Evolutionary conservation across 1,140 invertebrate species (phyloP), one percentile per base, ranked within the genome.

Genomic region (Homalodisca vitripennis): DNA sequence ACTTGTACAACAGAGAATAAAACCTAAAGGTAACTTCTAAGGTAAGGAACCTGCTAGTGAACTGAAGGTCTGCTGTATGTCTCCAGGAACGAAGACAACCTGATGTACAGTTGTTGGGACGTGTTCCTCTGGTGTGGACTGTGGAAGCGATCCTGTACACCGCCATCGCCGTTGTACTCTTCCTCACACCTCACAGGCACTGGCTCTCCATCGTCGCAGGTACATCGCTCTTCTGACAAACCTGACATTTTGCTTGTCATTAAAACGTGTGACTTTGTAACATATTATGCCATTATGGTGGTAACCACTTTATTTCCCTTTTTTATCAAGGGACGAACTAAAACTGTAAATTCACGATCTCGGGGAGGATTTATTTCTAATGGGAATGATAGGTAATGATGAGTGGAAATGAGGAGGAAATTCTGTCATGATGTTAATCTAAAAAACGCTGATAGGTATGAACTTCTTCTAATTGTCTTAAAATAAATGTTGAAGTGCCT

Each of bases 111-210:
- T 3, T 82, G 80, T 64, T 84, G 83, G 83, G 79, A 79, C 34
- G 73, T 73, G 17, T 78, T 83, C 26, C 73, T 83, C 34, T 79
- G 79, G 77, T 69, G 81, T 30, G 79, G 80, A 46, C 78, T 80
- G 65, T 85, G 84, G 84, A 80, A 81, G 70, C 80, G 80, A 73
- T 84, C 53, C 75, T 84, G 68, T 85, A 85, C 73, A 68, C 81
- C 27, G 73, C 79, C 13, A 73, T 84, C 41, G 79, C 82, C 34
- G 75, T 79, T 17, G 73, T 82, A 46, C 77, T 84, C 71, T 83
- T 82, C 74, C 78, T 83, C 73, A 79, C 80, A 73, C 82, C 83
- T n/a, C 75, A 82, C 66, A 77, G 75, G 48, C 76, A 82, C 20
- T 82, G 81, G 81, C 76, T 83, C 2, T 80, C 80, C 64, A 78